phyloP scores from a whole-genome alignment of 2,113 vertebrate species.

The Cyprinodon brontotheroides region DNA sequence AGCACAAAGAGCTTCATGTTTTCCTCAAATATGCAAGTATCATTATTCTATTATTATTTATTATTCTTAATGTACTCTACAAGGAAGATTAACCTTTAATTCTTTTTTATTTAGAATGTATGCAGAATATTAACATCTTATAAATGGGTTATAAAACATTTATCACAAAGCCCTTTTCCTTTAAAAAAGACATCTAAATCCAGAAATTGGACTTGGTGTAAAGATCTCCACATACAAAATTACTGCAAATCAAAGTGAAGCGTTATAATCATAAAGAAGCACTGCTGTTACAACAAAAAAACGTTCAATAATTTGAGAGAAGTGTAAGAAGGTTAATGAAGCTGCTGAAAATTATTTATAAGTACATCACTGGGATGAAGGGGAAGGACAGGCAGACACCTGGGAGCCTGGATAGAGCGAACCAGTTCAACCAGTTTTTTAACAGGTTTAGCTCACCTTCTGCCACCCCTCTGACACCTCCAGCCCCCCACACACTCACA shows the following conservation, averaged over 20 bases:
- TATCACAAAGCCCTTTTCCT: too few relatives aligned
- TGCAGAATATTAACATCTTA: too few relatives aligned
- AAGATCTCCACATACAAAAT: not conserved
- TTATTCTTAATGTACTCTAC: not conserved
- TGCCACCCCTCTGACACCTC: too few relatives aligned
- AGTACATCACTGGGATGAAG: too few relatives aligned
- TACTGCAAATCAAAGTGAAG: not conserved
- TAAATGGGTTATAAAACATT: not conserved
- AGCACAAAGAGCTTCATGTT: constrained; percentile 88
- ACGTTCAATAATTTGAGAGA: not conserved
- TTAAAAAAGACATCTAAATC: not conserved
- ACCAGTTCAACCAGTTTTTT: too few relatives aligned
- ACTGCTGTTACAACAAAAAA: not conserved
- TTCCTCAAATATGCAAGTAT: constrained; percentile 93
- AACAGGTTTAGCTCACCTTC: too few relatives aligned
- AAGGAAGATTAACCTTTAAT: not conserved
- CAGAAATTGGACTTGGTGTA: not conserved
- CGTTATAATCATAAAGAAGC: not conserved
- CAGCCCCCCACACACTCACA: too few relatives aligned
- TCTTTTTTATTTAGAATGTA: too few relatives aligned
- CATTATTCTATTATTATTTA: not conserved
- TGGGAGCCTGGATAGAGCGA: too few relatives aligned
- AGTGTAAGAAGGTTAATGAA: not conserved
- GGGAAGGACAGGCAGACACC: too few relatives aligned
- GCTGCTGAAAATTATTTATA: not conserved